Conservation (phyloP, 30 jellyfish, hydroid and myxozoan genomes). For the Cassiopea xamachana region DNA sequence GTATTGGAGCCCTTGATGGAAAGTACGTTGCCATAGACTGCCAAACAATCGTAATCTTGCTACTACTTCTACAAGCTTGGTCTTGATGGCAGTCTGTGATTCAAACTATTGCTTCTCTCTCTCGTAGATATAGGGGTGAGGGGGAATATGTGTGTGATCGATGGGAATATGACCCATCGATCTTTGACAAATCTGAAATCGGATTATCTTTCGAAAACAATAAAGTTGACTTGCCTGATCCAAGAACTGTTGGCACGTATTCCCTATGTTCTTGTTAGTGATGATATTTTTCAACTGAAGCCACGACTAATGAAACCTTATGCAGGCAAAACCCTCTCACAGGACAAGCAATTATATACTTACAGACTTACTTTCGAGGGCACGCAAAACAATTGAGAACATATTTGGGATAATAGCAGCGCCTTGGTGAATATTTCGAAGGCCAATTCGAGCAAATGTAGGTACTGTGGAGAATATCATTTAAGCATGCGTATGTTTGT, state of each 20-base stretch:
- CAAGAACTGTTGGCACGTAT: not conserved
- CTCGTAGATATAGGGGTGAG: not conserved
- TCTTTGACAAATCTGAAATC: too few species aligned
- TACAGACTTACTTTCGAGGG: not conserved
- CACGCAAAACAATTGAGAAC: not conserved
- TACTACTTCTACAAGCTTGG: not conserved
- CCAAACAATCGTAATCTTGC: not conserved
- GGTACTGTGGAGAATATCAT: not conserved
- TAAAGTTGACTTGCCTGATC: not conserved
- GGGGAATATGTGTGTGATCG: too few species aligned
- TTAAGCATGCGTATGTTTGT: not conserved
- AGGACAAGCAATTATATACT: not conserved
- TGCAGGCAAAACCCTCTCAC: not conserved
- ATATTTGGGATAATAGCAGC: not conserved
- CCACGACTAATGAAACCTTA: not conserved
- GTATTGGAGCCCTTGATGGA: not conserved
- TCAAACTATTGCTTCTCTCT: not conserved
- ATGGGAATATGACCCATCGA: too few species aligned
- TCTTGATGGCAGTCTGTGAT: not conserved
- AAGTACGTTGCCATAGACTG: not conserved
- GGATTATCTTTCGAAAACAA: too few species aligned
- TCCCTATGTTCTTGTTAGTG: not conserved
- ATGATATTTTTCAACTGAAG: too few species aligned
- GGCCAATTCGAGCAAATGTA: not conserved
- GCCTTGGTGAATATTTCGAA: not conserved